Conservation (phyloP, 2,888 invertebrate species). For the Heterodera filipjevi region DNA sequence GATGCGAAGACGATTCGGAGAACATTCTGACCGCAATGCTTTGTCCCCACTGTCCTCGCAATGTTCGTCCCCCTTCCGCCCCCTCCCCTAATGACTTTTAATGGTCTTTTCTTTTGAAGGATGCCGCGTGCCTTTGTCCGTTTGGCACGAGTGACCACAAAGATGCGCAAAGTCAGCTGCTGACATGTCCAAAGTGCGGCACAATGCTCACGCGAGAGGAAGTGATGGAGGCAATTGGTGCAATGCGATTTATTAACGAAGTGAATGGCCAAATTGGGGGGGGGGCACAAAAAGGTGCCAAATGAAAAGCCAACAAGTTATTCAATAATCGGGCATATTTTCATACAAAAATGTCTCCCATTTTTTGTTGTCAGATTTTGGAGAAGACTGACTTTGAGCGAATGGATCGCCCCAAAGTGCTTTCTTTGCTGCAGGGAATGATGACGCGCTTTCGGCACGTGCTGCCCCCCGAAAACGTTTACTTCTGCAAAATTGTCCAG, state of each 20-base stretch:
- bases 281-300: neutral
- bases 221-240: conserved; percentile 46
- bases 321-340: too few relatives aligned
- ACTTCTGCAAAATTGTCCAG: conserved; percentile 49
- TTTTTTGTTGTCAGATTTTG: conserved; percentile 30
- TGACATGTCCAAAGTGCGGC: conserved; percentile 48
- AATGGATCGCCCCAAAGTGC: conserved; percentile 42
- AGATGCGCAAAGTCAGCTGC: conserved; percentile 42
- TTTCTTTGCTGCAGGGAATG: conserved; percentile 45
- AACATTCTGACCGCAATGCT: conserved; percentile 57
- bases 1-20: conserved; percentile 59
- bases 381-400: conserved; percentile 45
- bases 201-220: conserved; percentile 26
- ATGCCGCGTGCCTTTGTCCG: conserved; percentile 32
- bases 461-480: conserved; percentile 49
- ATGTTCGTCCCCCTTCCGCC: neutral
- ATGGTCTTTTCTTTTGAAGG: neutral
- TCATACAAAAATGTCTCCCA: too few relatives aligned
- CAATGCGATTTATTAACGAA: conserved; percentile 53
- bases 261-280: neutral
- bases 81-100: too few relatives aligned
- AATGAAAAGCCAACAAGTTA: conserved; percentile 41
- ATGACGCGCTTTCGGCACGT: conserved; percentile 38
- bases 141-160: conserved; percentile 49
- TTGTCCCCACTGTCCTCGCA: conserved; percentile 52